Evolutionary conservation across 2,888 invertebrate species (phyloP).

Genomic region (Philereme transversata): DNA sequence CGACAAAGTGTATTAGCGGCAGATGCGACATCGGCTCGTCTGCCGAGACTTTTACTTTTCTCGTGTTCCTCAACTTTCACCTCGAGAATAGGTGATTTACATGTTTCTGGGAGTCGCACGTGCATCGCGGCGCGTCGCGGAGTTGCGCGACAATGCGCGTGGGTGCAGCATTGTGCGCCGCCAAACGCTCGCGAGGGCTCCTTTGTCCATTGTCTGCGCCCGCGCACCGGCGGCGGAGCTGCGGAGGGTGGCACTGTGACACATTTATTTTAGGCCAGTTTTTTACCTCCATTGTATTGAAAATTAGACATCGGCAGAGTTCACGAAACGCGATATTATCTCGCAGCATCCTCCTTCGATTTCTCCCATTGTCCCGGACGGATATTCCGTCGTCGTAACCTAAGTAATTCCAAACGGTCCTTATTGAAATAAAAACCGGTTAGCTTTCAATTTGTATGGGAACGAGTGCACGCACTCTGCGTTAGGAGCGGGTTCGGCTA

Average conservation of each 20-base stretch:
- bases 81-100: slow-evolving; percentile 75
- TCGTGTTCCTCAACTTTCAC: slow-evolving; percentile 79
- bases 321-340: slow-evolving; percentile 80
- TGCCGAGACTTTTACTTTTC: slow-evolving; percentile 77
- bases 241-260: slow-evolving; percentile 80
- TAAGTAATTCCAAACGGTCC: slow-evolving; percentile 50
- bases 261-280: slow-evolving; percentile 81
- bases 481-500: slow-evolving; percentile 55
- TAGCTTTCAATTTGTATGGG: slow-evolving; percentile 76
- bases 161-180: slow-evolving; percentile 70
- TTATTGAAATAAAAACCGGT: slow-evolving; percentile 73
- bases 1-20: slow-evolving; percentile 59
- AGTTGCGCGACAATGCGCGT: slow-evolving; percentile 57
- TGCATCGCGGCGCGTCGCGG: slow-evolving; percentile 11
- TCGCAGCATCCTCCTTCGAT: slow-evolving; percentile 67
- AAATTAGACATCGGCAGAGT: slow-evolving; percentile 80
- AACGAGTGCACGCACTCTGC: slow-evolving; percentile 60
- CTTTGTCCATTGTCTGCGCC: slow-evolving; percentile 78
- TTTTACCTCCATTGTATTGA: slow-evolving; percentile 81
- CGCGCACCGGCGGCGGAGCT: slow-evolving; percentile 26
- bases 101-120: slow-evolving; percentile 57
- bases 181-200: slow-evolving; percentile 52
- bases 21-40: slow-evolving; percentile 60
- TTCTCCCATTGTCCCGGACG: slow-evolving; percentile 64
- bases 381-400: slow-evolving; percentile 46